Evolutionary conservation across 2,113 vertebrate species (phyloP).

Genomic region (Ciconia boyciana): DNA sequence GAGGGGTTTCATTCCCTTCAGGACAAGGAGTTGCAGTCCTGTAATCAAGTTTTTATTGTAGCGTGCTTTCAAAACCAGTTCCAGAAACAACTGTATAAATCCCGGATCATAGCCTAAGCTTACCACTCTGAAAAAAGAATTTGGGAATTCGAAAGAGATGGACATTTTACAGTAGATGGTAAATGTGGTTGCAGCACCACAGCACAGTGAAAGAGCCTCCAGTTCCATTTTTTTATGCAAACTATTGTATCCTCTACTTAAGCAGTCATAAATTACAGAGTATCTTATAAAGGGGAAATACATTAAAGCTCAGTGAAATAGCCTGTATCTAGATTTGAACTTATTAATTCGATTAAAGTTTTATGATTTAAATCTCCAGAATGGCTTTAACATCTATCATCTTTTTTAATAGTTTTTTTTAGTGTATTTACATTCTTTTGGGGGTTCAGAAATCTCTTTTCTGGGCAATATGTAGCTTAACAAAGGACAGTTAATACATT

Average conservation of each 20-base stretch:
- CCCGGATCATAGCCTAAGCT: not conserved
- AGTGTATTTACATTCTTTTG: not conserved
- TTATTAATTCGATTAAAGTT: constrained; percentile 48
- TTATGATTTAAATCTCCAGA: not conserved
- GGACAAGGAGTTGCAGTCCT: constrained; percentile 14
- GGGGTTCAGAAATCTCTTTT: not conserved
- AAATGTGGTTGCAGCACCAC: not conserved
- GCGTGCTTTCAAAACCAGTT: constrained; percentile 10
- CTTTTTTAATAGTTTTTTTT: not conserved
- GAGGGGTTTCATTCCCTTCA: not conserved
- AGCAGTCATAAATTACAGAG: not conserved
- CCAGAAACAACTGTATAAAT: constrained; percentile 42
- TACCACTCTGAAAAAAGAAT: constrained; percentile 15
- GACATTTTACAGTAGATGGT: constrained; percentile 7
- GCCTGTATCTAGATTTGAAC: constrained; percentile 8
- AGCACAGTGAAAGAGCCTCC: not conserved
- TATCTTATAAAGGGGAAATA: constrained; percentile 4
- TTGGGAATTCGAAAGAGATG: not conserved
- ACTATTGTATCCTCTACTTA: constrained; percentile 21
- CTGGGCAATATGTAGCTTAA: not conserved
- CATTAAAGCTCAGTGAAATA: constrained; percentile 24
- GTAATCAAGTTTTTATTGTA: constrained; percentile 1
- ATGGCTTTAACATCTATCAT: not conserved
- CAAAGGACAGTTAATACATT: not conserved
- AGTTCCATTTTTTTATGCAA: constrained; percentile 39